Evolutionary conservation across 2,113 vertebrate species (phyloP).

Genomic region (Camarhynchus parvulus): DNA sequence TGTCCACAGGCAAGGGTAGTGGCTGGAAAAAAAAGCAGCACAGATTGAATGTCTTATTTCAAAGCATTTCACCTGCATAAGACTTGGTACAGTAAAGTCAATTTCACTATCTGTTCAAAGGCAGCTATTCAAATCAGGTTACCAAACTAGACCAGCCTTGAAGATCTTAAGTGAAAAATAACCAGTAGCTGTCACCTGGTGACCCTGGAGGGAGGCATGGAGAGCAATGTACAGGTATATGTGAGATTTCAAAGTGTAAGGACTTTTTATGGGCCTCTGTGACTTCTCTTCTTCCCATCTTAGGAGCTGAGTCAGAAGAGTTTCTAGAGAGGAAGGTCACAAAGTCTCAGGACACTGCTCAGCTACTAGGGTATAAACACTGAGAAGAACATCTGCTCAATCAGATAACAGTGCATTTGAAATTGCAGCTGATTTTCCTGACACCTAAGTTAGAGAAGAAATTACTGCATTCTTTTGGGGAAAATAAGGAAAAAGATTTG

Average conservation of each 20-base stretch:
- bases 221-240: not conserved
- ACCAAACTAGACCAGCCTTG: not conserved
- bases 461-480: not conserved
- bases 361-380: not conserved
- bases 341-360: not conserved
- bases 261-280: not conserved
- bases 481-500: not conserved
- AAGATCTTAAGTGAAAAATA: not conserved
- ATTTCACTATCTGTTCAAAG: not conserved
- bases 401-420: not conserved
- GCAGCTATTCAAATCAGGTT: not conserved
- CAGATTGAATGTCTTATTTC: not conserved
- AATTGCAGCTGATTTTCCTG: not conserved
- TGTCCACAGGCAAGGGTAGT: conserved; percentile 92
- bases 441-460: not conserved
- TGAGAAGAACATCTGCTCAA: not conserved
- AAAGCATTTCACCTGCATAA: not conserved
- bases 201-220: not conserved
- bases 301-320: not conserved
- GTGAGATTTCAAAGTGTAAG: not conserved
- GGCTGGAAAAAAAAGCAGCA: conserved; percentile 72
- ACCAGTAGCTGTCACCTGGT: not conserved
- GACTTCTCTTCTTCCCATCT: not conserved
- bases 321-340: not conserved
- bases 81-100: not conserved